Evolutionary conservation across 1,140 invertebrate species (phyloP).

Genomic region (Vanessa tameamea): DNA sequence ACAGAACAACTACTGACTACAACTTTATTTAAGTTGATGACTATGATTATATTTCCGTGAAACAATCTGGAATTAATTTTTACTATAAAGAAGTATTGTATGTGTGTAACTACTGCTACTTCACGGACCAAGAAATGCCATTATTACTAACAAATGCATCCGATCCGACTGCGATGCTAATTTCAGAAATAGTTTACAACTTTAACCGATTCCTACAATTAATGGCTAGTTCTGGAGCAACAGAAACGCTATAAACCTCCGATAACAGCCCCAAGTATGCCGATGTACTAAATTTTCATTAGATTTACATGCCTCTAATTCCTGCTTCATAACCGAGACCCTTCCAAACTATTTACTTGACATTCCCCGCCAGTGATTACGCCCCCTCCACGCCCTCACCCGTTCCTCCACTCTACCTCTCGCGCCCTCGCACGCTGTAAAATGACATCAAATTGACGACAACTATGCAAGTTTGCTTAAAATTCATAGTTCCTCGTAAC

Average conservation of each 20-base stretch:
- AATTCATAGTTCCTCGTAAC: conserved; percentile 12
- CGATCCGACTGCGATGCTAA: neutral
- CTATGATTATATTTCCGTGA: neutral
- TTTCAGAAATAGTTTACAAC: conserved; percentile 14
- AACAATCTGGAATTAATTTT: neutral
- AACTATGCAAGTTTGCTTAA: conserved; percentile 12
- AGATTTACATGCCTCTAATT: conserved; percentile 36
- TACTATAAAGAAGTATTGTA: no score
- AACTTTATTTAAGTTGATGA: no score
- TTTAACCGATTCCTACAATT: conserved; percentile 1
- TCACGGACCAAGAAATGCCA: no score
- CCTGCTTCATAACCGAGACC: conserved; percentile 27
- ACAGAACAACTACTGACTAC: no score
- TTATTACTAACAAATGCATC: neutral
- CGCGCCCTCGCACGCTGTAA: conserved; percentile 6
- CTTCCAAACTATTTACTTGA: conserved; percentile 39
- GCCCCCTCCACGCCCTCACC: neutral
- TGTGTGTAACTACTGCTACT: no score
- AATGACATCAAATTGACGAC: conserved; percentile 9
- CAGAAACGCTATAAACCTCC: neutral
- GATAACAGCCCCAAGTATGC: conserved; percentile 18
- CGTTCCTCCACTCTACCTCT: neutral
- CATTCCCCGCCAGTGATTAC: conserved; percentile 41
- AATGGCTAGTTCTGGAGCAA: conserved; percentile 5
- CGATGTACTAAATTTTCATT: conserved; percentile 39